Evolutionary conservation across 2,888 invertebrate species (phyloP).

Genomic region (Branchipolynoe longqiensis): DNA sequence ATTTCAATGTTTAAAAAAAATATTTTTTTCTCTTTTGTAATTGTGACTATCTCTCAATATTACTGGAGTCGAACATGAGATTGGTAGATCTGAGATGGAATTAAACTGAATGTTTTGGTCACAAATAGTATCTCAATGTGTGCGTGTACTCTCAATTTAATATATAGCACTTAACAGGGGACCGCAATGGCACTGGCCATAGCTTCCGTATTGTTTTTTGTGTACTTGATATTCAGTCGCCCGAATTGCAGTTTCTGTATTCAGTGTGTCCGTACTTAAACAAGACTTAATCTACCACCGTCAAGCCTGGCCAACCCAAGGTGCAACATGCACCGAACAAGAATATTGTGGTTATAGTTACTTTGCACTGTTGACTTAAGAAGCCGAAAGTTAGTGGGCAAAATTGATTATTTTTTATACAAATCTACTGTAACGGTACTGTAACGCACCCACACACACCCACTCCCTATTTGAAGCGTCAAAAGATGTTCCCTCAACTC

Average conservation of each 20-base stretch:
- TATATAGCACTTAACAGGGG: too few relatives aligned
- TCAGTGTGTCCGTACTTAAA: slow-evolving; percentile 13
- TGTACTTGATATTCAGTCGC: neutral
- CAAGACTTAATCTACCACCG: slow-evolving; percentile 16
- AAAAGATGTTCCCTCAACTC: too few relatives aligned
- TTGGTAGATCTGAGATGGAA: neutral
- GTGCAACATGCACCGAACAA: neutral
- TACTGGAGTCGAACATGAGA: too few relatives aligned
- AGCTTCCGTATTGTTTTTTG: too few relatives aligned
- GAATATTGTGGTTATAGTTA: neutral
- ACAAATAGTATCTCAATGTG: too few relatives aligned
- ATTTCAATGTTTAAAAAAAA: too few relatives aligned
- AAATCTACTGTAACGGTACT: neutral
- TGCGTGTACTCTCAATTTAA: too few relatives aligned
- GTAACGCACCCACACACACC: neutral
- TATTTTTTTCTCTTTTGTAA: too few relatives aligned
- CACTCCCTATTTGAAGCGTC: neutral
- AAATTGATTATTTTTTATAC: slow-evolving; percentile 34
- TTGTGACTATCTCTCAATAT: too few relatives aligned
- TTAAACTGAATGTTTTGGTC: neutral
- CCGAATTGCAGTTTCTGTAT: neutral
- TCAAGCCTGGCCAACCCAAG: slow-evolving; percentile 27
- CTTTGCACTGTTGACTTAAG: neutral
- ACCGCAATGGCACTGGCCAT: too few relatives aligned
- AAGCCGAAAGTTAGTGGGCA: neutral